Evolutionary conservation across 2,888 invertebrate species (phyloP).

Genomic region (Ellobium chinense): DNA sequence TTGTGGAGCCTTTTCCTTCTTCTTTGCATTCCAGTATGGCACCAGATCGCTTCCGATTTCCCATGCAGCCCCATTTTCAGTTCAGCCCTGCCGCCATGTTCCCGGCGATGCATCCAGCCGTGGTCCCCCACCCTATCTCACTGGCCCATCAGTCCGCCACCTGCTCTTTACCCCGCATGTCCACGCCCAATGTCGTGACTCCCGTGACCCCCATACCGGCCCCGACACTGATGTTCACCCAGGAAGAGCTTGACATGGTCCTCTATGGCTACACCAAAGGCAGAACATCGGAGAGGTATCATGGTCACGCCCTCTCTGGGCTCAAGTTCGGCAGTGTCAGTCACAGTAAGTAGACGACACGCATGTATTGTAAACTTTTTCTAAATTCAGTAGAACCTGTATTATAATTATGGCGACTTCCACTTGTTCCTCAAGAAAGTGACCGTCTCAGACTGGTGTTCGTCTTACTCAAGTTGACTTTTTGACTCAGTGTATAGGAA

Average conservation of each 20-base stretch:
- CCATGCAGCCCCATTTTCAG: conserved; percentile 46
- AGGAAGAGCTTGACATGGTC: conserved; percentile 75
- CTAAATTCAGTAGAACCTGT: no score
- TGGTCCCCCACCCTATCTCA: conserved; percentile 11
- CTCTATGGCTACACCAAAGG: conserved; percentile 74
- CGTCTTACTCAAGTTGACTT: no score
- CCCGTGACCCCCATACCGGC: neutral
- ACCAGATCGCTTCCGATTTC: conserved; percentile 52
- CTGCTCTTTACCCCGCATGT: conserved; percentile 13
- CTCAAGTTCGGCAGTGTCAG: conserved; percentile 71
- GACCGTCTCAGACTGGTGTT: no score
- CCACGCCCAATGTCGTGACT: neutral
- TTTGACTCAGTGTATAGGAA: no score
- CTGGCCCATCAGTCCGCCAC: conserved; percentile 19
- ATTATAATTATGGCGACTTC: no score
- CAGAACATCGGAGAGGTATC: conserved; percentile 56
- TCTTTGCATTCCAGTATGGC: conserved; percentile 48
- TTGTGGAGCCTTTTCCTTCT: neutral
- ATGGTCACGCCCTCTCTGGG: conserved; percentile 75
- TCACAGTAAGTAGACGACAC: conserved; percentile 73
- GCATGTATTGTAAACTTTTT: no score
- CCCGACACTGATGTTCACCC: conserved; percentile 51
- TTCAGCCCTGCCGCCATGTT: conserved; percentile 47
- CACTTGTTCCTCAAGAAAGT: no score
- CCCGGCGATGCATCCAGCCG: conserved; percentile 43